Conservation (phyloP, 1,140 invertebrate species). For the Subanguina moxae region DNA sequence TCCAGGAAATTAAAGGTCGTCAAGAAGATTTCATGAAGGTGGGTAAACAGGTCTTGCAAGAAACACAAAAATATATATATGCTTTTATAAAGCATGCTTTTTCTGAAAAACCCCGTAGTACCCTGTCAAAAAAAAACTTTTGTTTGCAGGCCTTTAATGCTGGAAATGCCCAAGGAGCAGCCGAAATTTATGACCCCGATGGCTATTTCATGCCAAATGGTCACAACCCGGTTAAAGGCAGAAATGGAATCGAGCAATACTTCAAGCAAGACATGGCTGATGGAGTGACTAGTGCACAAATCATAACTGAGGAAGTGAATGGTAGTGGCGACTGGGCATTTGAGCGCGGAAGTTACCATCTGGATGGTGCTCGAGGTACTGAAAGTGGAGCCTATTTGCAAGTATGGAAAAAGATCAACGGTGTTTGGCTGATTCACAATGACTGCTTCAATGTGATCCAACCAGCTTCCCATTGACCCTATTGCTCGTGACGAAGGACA, state of each 20-base stretch:
- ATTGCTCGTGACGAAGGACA: too few species aligned
- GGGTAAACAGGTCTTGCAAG: too few species aligned
- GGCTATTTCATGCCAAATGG: conserved; percentile 59
- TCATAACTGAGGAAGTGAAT: conserved; percentile 59
- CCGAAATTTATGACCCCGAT: conserved; percentile 55
- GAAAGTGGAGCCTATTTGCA: conserved; percentile 56
- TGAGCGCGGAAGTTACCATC: conserved; percentile 55
- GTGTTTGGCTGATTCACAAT: conserved; percentile 58
- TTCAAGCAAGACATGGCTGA: conserved; percentile 58
- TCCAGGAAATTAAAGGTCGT: conserved; percentile 59
- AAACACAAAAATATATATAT: too few species aligned
- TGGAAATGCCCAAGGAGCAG: conserved; percentile 49
- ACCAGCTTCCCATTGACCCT: conserved; percentile 11
- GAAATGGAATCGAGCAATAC: conserved; percentile 53
- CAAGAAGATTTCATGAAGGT: conserved; percentile 51
- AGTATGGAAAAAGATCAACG: conserved; percentile 59
- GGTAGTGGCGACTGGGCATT: conserved; percentile 59
- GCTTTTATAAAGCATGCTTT: too few species aligned
- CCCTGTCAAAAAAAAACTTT: too few species aligned
- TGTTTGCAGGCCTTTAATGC: conserved; percentile 57
- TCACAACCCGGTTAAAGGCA: conserved; percentile 52
- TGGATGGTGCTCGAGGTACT: conserved; percentile 46
- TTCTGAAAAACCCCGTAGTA: too few species aligned
- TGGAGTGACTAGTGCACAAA: conserved; percentile 51
- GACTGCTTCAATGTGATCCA: conserved; percentile 56